These are phyloP conservation scores for Margaritifera margaritifera DNA, from an alignment of 2,888 invertebrate genomes.

Conservation along the genomic window DNA sequence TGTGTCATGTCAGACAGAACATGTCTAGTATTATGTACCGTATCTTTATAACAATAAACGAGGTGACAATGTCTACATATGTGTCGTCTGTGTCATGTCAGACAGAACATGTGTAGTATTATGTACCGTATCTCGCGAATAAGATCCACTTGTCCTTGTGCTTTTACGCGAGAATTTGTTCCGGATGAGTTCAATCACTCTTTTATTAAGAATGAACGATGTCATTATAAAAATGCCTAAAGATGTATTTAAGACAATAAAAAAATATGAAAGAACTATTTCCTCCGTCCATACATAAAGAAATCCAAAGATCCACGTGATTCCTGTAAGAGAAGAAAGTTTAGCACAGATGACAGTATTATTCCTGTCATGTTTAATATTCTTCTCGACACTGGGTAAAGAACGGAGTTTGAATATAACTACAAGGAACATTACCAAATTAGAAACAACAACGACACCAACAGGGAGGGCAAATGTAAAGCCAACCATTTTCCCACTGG, in stretches of 20 bases:
- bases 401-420: constrained; percentile 10
- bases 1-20: no score
- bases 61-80: no score
- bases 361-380: constrained; percentile 23
- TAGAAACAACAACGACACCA: constrained; percentile 9
- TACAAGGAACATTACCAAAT: constrained; percentile 18
- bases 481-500: constrained; percentile 12
- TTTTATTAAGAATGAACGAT: constrained; percentile 3
- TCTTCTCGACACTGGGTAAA: constrained; percentile 7
- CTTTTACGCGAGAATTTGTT: no score
- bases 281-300: constrained; percentile 21
- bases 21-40: no score
- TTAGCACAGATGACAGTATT: constrained; percentile 16
- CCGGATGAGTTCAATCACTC: no score
- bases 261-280: constrained; percentile 22
- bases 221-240: constrained; percentile 29
- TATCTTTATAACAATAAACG: no score
- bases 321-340: constrained; percentile 26
- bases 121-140: no score
- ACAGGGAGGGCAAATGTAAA: constrained; percentile 22
- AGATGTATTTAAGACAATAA: constrained; percentile 22
- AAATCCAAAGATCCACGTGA: constrained; percentile 31
- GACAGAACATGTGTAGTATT: no score
- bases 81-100: no score
- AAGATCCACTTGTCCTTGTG: no score